Evolutionary conservation across 2,888 invertebrate species (phyloP).

Genomic region (Phyto melanocephala): DNA sequence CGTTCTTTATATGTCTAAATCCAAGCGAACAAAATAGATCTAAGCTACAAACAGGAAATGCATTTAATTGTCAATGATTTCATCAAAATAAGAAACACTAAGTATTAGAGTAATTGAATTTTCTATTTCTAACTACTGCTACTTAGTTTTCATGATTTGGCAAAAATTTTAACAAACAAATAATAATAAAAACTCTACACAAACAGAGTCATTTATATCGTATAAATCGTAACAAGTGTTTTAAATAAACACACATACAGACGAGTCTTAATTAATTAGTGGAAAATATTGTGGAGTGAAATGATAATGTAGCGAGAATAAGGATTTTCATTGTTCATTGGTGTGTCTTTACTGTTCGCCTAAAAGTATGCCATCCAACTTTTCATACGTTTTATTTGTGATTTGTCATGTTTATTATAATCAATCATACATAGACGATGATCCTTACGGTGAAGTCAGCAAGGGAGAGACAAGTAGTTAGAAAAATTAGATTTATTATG

Average conservation of each 20-base stretch:
- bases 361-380: conserved; percentile 49
- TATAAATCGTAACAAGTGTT: conserved; percentile 42
- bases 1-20: neutral
- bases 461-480: too few species aligned
- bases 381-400: conserved; percentile 30
- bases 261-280: conserved; percentile 59
- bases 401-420: conserved; percentile 52
- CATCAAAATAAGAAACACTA: conserved; percentile 11
- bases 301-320: conserved; percentile 15
- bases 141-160: conserved; percentile 61
- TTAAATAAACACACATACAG: too few species aligned
- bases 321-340: conserved; percentile 19
- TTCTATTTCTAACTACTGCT: conserved; percentile 40
- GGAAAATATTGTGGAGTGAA: conserved; percentile 5
- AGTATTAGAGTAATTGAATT: conserved; percentile 46
- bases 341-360: conserved; percentile 33
- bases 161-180: conserved; percentile 29
- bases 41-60: conserved; percentile 47
- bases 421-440: conserved; percentile 50
- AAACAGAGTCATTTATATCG: neutral
- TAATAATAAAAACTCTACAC: too few species aligned
- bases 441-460: too few species aligned
- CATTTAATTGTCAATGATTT: conserved; percentile 54
- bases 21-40: too few species aligned
- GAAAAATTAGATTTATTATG: too few species aligned